Percentiles rank a stretch among this genome's conserved stretches.
phyloP scores from a whole-genome alignment of 1,140 invertebrate genomes.

The Aporrectodea caliginosa region DNA sequence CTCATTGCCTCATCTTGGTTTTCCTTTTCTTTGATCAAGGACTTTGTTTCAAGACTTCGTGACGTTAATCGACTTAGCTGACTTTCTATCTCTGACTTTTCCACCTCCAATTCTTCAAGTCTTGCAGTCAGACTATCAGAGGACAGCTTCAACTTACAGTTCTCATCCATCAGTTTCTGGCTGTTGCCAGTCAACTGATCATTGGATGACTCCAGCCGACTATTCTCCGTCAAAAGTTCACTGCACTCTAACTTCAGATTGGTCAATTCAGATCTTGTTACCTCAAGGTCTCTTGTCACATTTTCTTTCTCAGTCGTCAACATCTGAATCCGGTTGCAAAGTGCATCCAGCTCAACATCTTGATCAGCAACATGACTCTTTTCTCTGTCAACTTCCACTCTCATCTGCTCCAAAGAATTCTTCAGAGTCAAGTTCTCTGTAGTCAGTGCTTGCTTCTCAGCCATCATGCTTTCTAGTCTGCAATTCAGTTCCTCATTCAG shows the following conservation, averaged over 20 bases:
- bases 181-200: not conserved
- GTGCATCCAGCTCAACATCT: not conserved
- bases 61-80: not conserved
- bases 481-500: not conserved
- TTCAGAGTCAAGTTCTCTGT: not conserved
- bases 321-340: not conserved
- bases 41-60: not conserved
- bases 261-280: not conserved
- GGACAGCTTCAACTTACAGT: not conserved
- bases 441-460: not conserved
- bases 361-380: not conserved
- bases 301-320: not conserved
- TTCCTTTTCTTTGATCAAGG: not conserved
- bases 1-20: not conserved
- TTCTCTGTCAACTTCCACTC: not conserved
- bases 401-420: not conserved
- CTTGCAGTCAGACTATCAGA: not conserved
- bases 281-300: not conserved
- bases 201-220: not conserved
- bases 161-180: not conserved
- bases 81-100: not conserved
- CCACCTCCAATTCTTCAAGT: not conserved
- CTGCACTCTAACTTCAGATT: not conserved
- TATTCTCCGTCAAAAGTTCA: not conserved
- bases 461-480: not conserved